Evolutionary conservation across 2,888 invertebrate genomes (phyloP).

Genomic region (Chloromyia formosa): DNA sequence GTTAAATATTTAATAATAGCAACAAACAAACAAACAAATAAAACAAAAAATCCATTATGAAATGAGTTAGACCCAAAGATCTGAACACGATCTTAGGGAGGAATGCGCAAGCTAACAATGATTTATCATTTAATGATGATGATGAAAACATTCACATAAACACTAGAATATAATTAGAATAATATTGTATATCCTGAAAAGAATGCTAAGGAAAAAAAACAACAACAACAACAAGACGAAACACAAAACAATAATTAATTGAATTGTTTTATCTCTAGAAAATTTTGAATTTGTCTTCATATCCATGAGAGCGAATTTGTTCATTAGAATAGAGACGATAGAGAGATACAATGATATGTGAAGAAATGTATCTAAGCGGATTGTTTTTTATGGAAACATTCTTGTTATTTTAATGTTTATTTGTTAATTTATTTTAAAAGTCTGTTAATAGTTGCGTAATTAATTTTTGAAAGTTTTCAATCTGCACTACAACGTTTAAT

Average conservation of each 20-base stretch:
- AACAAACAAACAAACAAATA: not conserved
- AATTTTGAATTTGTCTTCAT: constrained; percentile 26
- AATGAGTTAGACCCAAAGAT: too few relatives aligned
- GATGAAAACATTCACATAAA: constrained; percentile 21
- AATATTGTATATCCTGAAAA: constrained; percentile 1
- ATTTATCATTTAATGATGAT: not conserved
- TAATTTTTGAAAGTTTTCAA: too few relatives aligned
- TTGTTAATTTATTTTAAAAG: not conserved
- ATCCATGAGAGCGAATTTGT: constrained; percentile 27
- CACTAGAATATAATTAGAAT: not conserved
- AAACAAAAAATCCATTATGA: not conserved
- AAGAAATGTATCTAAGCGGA: not conserved
- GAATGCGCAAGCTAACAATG: too few relatives aligned
- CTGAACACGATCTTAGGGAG: too few relatives aligned
- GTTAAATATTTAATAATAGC: not conserved
- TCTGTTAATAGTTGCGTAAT: not conserved
- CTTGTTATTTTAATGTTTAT: not conserved
- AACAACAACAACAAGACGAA: not conserved
- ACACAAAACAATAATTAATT: constrained; percentile 17
- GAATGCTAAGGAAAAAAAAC: not conserved
- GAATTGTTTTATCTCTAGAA: constrained; percentile 28
- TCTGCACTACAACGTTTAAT: too few relatives aligned
- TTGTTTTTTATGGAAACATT: not conserved
- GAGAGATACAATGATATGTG: not conserved
- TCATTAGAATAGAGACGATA: not conserved